phyloP scores from a whole-genome alignment of 1,140 invertebrate genomes.

The Micrasema minimum region DNA sequence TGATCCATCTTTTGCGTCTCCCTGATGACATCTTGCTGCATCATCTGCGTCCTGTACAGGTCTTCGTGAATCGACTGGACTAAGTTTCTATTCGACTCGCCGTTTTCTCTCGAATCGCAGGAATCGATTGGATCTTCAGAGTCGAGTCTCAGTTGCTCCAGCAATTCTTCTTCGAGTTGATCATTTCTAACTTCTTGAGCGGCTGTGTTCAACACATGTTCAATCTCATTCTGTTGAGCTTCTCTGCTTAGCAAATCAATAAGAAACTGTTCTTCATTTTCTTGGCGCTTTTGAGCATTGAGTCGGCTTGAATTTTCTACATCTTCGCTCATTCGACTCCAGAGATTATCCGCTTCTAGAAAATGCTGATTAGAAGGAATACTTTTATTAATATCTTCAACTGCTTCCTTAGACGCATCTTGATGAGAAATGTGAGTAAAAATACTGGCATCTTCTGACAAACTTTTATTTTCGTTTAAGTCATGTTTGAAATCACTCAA shows the following conservation, averaged over 20 bases:
- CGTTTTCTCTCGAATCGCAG: background rate
- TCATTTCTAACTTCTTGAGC: conserved; percentile 4
- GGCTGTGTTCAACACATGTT: background rate
- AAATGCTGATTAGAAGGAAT: too few relatives aligned
- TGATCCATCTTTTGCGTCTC: conserved; percentile 16
- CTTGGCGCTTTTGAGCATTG: background rate
- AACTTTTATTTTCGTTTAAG: too few relatives aligned
- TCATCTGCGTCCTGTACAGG: conserved; percentile 5
- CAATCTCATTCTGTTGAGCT: background rate
- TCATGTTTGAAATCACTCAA: too few relatives aligned
- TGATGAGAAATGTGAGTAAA: too few relatives aligned
- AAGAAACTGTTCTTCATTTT: conserved; percentile 7
- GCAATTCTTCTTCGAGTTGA: background rate
- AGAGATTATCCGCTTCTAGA: too few relatives aligned
- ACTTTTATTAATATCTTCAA: too few relatives aligned
- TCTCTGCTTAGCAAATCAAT: conserved; percentile 9
- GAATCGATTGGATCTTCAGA: background rate
- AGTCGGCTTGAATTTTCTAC: background rate
- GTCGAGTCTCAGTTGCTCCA: conserved; percentile 9
- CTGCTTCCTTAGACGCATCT: too few relatives aligned
- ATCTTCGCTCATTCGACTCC: too few relatives aligned
- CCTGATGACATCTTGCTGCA: conserved; percentile 12
- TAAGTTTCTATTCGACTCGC: background rate
- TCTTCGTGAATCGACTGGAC: conserved; percentile 14
- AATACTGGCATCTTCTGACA: too few relatives aligned